Conservation (phyloP, 2,888 invertebrate species). For the Elgonia sp. region DNA sequence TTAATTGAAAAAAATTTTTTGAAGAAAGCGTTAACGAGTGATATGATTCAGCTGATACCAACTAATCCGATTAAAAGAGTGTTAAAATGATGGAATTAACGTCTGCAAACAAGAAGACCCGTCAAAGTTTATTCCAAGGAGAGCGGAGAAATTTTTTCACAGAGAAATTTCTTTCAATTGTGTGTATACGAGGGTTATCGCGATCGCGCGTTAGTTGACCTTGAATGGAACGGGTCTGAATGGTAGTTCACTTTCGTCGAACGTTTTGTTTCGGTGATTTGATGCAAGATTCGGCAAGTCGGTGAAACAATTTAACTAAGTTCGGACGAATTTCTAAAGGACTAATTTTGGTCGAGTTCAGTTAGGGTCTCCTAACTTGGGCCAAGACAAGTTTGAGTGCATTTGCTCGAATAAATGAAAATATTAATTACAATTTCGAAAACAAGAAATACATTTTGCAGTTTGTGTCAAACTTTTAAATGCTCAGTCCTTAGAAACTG, state of each 20-base stretch:
- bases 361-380: background rate
- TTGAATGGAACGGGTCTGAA: background rate
- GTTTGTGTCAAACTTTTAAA: too few species aligned
- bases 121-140: background rate
- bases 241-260: background rate
- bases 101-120: background rate
- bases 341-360: background rate
- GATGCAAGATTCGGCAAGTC: background rate
- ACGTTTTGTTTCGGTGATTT: background rate
- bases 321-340: background rate
- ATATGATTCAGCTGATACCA: background rate
- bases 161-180: conserved; percentile 40
- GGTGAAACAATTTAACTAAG: conserved; percentile 17
- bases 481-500: too few species aligned
- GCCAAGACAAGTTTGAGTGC: background rate
- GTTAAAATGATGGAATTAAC: background rate
- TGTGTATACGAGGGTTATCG: conserved; percentile 46
- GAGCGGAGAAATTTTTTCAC: conserved; percentile 22
- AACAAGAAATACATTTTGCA: background rate
- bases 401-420: too few species aligned
- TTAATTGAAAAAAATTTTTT: background rate
- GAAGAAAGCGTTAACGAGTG: conserved; percentile 1
- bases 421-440: background rate
- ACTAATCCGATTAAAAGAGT: background rate
- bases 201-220: conserved; percentile 30